Percentiles rank a stretch among this genome's conserved stretches.
Conservation (phyloP, 2,888 invertebrate genomes). For the Amblyjoppa fuscipennis region DNA sequence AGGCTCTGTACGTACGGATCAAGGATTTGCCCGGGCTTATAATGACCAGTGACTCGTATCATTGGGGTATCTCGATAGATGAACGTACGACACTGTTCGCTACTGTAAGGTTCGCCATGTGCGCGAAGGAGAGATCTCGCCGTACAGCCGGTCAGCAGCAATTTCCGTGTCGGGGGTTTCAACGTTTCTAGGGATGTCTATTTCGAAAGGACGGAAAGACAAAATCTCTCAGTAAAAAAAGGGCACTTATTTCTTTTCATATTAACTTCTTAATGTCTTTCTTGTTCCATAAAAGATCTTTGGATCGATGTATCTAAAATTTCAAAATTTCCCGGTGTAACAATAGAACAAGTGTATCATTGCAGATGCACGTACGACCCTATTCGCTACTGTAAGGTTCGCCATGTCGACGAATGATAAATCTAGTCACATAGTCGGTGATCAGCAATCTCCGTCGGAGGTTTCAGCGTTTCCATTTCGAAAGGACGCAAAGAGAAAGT, state of each 20-base stretch:
- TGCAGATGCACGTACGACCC: not conserved
- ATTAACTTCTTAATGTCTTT: too few species aligned
- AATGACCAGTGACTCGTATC: constrained; percentile 49
- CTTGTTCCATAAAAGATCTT: too few species aligned
- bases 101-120: constrained; percentile 15
- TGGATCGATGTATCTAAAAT: too few species aligned
- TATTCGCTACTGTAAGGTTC: not conserved
- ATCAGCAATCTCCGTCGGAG: constrained; percentile 58
- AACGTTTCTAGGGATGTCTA: not conserved
- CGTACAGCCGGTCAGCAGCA: constrained; percentile 21
- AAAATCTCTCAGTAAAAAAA: too few species aligned
- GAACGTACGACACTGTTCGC: not conserved
- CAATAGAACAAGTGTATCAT: not conserved
- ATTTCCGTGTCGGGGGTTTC: constrained; percentile 64
- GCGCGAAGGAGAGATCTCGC: constrained; percentile 35
- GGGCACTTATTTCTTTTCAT: too few species aligned
- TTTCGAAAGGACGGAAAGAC: not conserved
- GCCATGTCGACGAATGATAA: constrained; percentile 38
- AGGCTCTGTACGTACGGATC: constrained; percentile 31
- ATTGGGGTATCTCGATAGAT: constrained; percentile 30
- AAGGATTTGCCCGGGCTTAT: constrained; percentile 38
- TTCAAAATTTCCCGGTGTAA: too few species aligned
- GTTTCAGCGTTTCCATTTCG: constrained; percentile 36
- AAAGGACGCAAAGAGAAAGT: too few species aligned
- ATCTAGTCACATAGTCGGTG: constrained; percentile 1